These are phyloP conservation scores for Hylaea fasciaria DNA, from an alignment of 2,888 invertebrate species.

Conservation along the genomic window DNA sequence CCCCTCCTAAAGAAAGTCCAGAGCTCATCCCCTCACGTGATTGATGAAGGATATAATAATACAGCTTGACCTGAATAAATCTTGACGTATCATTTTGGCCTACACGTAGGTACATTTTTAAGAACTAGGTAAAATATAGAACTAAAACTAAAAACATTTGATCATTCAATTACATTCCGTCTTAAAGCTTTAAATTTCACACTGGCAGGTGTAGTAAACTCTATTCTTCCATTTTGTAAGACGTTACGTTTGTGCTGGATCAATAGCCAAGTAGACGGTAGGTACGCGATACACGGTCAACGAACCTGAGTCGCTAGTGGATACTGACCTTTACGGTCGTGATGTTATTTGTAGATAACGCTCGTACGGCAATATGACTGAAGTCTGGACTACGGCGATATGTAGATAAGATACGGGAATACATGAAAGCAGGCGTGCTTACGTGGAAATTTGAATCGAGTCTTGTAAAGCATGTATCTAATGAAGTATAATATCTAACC, in stretches of 20 bases:
- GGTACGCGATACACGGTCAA: constrained; percentile 46
- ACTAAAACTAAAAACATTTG: constrained; percentile 2
- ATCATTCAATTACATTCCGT: constrained; percentile 11
- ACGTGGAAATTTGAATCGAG: neutral
- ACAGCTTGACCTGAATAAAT: constrained; percentile 37
- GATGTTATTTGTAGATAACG: constrained; percentile 34
- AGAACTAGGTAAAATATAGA: neutral
- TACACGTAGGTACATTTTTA: no score
- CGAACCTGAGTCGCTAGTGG: constrained; percentile 46
- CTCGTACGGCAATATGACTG: constrained; percentile 17
- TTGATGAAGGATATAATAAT: constrained; percentile 44
- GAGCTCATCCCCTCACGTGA: constrained; percentile 39
- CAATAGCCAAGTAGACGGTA: constrained; percentile 47
- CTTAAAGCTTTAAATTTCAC: constrained; percentile 10
- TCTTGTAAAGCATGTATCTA: neutral
- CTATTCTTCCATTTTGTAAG: constrained; percentile 31
- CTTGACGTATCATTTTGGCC: no score
- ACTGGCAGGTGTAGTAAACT: constrained; percentile 16
- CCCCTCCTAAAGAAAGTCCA: constrained; percentile 25
- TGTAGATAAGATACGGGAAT: constrained; percentile 1
- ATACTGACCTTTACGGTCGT: constrained; percentile 41
- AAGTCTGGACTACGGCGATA: constrained; percentile 4
- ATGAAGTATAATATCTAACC: no score
- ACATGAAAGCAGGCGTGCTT: neutral
- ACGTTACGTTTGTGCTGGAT: constrained; percentile 44